Conservation (phyloP, 2,888 invertebrate species). For the Emesis furor region DNA sequence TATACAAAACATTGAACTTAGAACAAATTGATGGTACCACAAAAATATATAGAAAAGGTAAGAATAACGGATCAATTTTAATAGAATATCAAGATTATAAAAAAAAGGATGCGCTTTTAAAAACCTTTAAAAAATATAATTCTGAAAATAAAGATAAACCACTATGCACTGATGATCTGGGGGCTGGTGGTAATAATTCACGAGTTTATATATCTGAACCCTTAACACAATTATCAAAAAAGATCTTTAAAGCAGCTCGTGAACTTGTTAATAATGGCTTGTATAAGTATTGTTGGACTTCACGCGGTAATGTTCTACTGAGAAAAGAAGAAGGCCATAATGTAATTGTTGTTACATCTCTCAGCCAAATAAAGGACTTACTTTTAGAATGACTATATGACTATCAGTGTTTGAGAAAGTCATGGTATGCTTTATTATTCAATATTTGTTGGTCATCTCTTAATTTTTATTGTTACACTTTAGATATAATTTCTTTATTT, state of each 20-base stretch:
- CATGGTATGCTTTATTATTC: not conserved
- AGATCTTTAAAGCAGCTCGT: not conserved
- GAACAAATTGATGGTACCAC: not conserved
- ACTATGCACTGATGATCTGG: not conserved
- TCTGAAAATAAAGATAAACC: not conserved
- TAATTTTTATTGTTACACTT: not conserved
- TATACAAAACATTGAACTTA: not conserved
- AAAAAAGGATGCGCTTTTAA: not conserved
- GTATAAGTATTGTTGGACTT: not conserved
- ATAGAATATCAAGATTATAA: not conserved
- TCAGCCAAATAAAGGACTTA: not conserved
- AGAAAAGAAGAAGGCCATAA: not conserved
- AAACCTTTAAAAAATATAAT: not conserved
- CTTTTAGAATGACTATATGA: not conserved
- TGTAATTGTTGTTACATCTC: not conserved
- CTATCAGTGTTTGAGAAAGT: not conserved
- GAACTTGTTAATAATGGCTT: not conserved
- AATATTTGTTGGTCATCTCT: not conserved
- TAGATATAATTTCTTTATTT: not conserved
- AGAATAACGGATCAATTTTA: not conserved
- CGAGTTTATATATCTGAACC: not conserved
- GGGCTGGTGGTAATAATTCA: not conserved
- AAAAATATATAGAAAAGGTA: not conserved
- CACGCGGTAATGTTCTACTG: not conserved
- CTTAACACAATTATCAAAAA: not conserved